Base-by-base conservation (phyloP, 2,888 invertebrate genomes). In the Corbicula japonica region DNA sequence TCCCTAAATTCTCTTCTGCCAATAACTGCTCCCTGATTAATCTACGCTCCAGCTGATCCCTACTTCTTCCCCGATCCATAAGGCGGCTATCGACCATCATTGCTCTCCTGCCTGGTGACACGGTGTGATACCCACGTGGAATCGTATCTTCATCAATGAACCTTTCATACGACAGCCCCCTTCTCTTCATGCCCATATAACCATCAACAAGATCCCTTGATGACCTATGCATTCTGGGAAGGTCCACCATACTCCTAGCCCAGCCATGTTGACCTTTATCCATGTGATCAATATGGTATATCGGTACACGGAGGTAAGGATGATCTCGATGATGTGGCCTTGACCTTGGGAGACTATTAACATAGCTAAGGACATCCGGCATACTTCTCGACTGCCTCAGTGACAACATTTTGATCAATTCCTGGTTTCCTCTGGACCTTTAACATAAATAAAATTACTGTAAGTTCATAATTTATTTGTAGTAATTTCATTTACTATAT, bases 281-380 rank as follows among this genome's bases (percentile, higher is more conserved):
- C 18, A 52, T 12, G 28, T 83, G 83, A 58, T 83, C 83, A 30
- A 83, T 52, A 54, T 83, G 83, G 41, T 79, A 74, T 38, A 83
- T 83, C 1, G 83, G 83, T 41, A 83, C 60, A 30, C 44, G 77
- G 21, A 32, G 5, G 30, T 80, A 74, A 4, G 60, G 48, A 48
- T 69, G 46, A n/a, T 52, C 66, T 6, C 23, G 21, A 30, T 68
- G 26, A 28, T 46, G 30, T 18, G 60, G 28, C 4, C 23, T 26
- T 4, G 66, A 52, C n/a, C 75, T 56, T n/a, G 80, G 80, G 4
- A 80, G 68, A 61, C 80, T 83, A 41, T 80, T 80, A 2, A 83
- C 68, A 30, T 83, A 83, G 32, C 69, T 63, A 12, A 83, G 38
- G 6, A 83, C 80, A 77, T 83, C 77, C 12, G 83, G 83, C 77